Percentiles rank a stretch among this genome's conserved stretches.
phyloP scores from a whole-genome alignment of 1,140 invertebrate genomes.

The Cepaea nemoralis region DNA sequence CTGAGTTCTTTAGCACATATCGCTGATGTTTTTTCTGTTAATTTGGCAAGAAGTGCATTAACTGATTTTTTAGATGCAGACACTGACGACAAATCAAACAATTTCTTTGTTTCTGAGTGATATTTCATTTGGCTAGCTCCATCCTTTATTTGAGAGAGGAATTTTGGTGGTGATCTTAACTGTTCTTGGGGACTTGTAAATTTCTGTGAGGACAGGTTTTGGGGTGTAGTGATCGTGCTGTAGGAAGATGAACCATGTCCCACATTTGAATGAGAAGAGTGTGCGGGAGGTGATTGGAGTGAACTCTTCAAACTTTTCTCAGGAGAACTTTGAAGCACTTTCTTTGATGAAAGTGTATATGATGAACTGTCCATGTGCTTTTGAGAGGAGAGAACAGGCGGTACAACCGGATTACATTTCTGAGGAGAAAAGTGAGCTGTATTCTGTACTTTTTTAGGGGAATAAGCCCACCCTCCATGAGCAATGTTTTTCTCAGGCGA shows the following conservation, averaged over 20 bases:
- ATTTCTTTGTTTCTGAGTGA: slow-evolving; percentile 17
- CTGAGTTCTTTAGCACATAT: slow-evolving; percentile 29
- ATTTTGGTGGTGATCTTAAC: not conserved
- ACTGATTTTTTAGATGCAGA: not conserved
- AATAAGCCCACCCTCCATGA: too few species aligned
- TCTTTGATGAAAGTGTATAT: not conserved
- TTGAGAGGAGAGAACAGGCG: not conserved
- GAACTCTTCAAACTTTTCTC: not conserved
- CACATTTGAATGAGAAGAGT: too few species aligned
- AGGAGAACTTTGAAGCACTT: not conserved
- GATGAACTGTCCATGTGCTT: not conserved
- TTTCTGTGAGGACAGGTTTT: not conserved
- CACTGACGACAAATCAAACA: not conserved
- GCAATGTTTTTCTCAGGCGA: too few species aligned
- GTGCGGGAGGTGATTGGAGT: too few species aligned
- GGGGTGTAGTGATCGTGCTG: too few species aligned
- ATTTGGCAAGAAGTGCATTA: not conserved
- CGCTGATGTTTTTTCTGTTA: slow-evolving; percentile 5
- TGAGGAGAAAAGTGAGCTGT: not conserved
- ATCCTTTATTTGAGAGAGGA: not conserved
- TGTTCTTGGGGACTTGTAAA: not conserved
- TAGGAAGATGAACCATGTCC: too few species aligned
- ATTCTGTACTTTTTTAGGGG: not conserved
- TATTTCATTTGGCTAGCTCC: not conserved
- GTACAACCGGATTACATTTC: not conserved